Evolutionary conservation across 1,140 invertebrate genomes (phyloP).

Genomic region (Cryptotermes secundus): DNA sequence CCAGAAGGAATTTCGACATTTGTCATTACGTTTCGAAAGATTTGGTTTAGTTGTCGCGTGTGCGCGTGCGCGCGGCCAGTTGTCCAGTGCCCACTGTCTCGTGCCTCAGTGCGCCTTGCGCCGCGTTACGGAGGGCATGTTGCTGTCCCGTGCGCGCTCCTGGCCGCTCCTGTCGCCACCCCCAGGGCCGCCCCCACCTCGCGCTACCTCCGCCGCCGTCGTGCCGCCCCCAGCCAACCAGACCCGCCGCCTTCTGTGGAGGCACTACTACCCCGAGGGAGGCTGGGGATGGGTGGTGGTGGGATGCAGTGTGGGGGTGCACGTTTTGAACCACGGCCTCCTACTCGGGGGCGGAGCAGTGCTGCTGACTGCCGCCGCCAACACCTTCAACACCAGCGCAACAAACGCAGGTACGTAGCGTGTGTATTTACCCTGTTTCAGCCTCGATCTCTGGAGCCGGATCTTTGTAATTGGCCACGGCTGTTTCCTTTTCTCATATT

Average conservation of each 20-base stretch:
- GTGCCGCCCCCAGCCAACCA: slow-evolving; percentile 39
- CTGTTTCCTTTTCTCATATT: too few species aligned
- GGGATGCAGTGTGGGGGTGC: slow-evolving; percentile 53
- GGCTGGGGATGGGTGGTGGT: slow-evolving; percentile 60
- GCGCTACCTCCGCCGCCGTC: slow-evolving; percentile 13
- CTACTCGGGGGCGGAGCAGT: slow-evolving; percentile 42
- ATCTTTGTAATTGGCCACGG: too few species aligned
- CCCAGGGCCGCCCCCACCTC: background rate
- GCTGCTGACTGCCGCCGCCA: slow-evolving; percentile 2
- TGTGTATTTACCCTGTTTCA: too few species aligned
- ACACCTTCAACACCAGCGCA: background rate
- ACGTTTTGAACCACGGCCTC: slow-evolving; percentile 51
- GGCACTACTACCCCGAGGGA: slow-evolving; percentile 62
- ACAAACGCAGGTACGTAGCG: slow-evolving; percentile 10
- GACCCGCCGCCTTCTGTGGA: slow-evolving; percentile 48
- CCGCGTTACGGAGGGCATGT: background rate
- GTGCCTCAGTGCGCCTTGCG: background rate
- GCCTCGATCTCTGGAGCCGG: too few species aligned
- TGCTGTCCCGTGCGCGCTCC: background rate
- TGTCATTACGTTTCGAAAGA: too few species aligned
- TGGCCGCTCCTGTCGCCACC: background rate
- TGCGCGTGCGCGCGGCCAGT: background rate
- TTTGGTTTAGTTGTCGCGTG: too few species aligned
- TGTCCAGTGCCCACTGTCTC: background rate
- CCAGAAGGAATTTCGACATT: too few species aligned